Conservation (phyloP, 2,113 vertebrate genomes). For the Boulengerochromis microlepis region DNA sequence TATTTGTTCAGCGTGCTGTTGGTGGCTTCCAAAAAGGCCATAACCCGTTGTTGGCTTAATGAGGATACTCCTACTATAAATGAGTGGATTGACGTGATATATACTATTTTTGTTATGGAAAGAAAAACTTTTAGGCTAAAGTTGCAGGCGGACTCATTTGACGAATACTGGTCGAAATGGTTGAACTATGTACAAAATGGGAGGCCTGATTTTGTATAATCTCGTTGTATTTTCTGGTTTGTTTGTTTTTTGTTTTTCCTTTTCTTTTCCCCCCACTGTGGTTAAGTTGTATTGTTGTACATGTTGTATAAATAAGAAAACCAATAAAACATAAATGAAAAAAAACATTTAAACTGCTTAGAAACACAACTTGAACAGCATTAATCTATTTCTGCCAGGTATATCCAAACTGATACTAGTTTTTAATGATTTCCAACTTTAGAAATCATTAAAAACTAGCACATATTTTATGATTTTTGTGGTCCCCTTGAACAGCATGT, state of each 20-base stretch:
- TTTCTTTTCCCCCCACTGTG: not conserved
- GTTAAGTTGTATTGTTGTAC: not conserved
- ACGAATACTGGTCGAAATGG: not conserved
- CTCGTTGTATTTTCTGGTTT: not conserved
- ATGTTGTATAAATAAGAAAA: not conserved
- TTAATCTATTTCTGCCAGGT: not conserved
- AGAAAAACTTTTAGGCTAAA: not conserved
- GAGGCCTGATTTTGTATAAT: not conserved
- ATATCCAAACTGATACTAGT: not conserved
- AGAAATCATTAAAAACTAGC: not conserved
- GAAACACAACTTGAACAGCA: not conserved
- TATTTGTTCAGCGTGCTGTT: not conserved
- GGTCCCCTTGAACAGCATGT: not conserved
- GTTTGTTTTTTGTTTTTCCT: fast-evolving
- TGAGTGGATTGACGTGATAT: not conserved
- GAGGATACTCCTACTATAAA: not conserved
- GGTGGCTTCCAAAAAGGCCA: not conserved
- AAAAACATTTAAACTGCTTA: not conserved
- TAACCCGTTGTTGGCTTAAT: fast-evolving
- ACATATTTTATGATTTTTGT: not conserved
- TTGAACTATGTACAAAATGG: not conserved
- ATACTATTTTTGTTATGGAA: not conserved
- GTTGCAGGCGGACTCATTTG: not conserved
- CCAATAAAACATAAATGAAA: not conserved
- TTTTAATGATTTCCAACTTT: not conserved